phyloP scores from a whole-genome alignment of 2,113 vertebrate genomes.

The Protomyctophum bolini region DNA sequence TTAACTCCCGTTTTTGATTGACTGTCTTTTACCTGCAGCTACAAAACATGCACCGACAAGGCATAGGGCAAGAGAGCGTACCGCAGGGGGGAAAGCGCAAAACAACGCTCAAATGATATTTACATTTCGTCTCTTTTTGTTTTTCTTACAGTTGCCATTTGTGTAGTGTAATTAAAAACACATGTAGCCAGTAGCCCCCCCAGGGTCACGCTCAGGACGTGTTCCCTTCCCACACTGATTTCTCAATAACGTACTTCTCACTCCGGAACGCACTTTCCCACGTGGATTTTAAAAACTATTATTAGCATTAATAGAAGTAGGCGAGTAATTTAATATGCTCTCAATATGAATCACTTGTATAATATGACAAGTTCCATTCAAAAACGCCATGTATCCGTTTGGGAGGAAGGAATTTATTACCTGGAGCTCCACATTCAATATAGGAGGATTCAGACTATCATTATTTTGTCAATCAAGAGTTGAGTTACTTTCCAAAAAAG shows the following conservation, averaged over 20 bases:
- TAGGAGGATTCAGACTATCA: too few species aligned
- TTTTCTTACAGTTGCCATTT: background rate
- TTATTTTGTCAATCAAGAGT: too few species aligned
- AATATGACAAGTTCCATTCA: too few species aligned
- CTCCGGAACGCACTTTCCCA: background rate
- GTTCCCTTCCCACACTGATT: background rate
- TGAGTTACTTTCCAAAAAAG: too few species aligned
- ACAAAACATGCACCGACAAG: background rate
- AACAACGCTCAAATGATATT: background rate
- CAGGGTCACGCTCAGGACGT: background rate
- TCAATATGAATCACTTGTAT: too few species aligned
- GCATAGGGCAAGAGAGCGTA: background rate
- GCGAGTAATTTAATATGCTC: too few species aligned
- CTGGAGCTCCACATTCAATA: too few species aligned
- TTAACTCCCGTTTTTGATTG: background rate
- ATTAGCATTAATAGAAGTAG: too few species aligned
- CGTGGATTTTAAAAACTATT: background rate
- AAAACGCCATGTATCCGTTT: too few species aligned
- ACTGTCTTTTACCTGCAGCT: background rate
- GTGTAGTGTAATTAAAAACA: background rate
- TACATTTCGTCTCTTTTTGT: background rate
- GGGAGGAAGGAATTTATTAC: too few species aligned
- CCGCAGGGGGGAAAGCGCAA: background rate
- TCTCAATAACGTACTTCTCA: background rate
- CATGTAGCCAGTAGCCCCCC: background rate